Evolutionary conservation across 2,113 vertebrate genomes (phyloP), one percentile per base, ranked within the genome.

Genomic region (Carassius gibelio): DNA sequence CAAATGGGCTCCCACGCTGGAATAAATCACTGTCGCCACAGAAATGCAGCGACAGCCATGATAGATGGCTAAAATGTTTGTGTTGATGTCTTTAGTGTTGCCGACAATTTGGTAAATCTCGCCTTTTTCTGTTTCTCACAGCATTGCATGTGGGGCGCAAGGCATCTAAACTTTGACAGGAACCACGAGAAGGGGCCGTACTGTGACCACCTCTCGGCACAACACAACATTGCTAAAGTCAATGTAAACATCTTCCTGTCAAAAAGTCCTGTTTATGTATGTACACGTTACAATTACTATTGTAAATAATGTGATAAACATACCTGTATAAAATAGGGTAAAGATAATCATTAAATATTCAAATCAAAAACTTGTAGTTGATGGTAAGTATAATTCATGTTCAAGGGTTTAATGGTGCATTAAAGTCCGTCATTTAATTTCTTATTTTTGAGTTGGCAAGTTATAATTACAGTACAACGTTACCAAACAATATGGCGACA

Each of bases 11-110:
- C 93, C 90, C 91, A 92, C 88, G 84, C 89, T 86, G 85, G 93
- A 94, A 95, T 95, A 95, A 95, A 95, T 95, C 95, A 95, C 92
- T 94, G 93, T 95, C 93, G 91, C 90, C 89, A 92, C 92, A 91
- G 92, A 94, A 94, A 94, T 89, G 86, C 89, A 89, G 90, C 75
- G 92, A 95, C 94, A 92, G 93, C 91, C 93, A 90, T 95, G 95
- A 95, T 95, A 93, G 93, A 95, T 95, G 94, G 93, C 93, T 91
- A 88, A 93, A 94, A 93, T 94, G 92, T 94, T 94, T 93, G 91
- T 92, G 90, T 95, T 95, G 93, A 95, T 94, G 94, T 95, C 93
- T 94, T 95, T 95, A 95, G 94, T 94, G 94, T 93, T 93, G 93
- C 93, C 93, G 94, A 94, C 94, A 93, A 95, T 95, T 95, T 95